Base-by-base conservation (phyloP, 2,888 invertebrate species). In the Pollenia labialis region DNA sequence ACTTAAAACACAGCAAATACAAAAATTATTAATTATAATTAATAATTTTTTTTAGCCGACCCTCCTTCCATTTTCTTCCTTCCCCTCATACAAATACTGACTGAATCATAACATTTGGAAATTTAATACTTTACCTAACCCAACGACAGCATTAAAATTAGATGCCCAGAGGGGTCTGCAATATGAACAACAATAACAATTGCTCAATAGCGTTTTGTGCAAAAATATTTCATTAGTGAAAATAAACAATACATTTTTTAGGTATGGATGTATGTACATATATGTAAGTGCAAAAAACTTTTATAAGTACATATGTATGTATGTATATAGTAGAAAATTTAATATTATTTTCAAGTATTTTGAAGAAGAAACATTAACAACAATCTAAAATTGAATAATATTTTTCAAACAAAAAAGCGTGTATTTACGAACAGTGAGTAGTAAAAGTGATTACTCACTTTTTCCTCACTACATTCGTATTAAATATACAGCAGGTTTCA, bases 191-290 rank as follows among this genome's bases (percentile, higher is more conserved):
- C n/a, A 76, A 66, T 32, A 66, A 54, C n/a, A 52, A 75, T 75
- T 68, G 68, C 72, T 68, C 18, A 81, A 81, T 44, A 75, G 60
- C 50, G 44, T 81, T 81, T 75, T 75, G 68, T 58, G 81, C 58
- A 68, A 74, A 81, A 74, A 58, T 40, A 58, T 60, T 68, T 60
- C 16, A 75, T 75, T 60, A 52, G 32, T 75, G 44, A 81, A 81
- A 81, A 75, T 60, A 81, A 68, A 68, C 56, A 74, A 58, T 11
- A 16, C 14, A 66, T 11, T 1, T 8, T 23, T 23, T 23, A 23
- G 1, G 18, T 23, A 2, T 23, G 23, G 1, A 23, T 23, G 2
- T 23, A 23, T 23, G 16, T 50, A 52, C 3, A n/a, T 52, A 50
- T n/a, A 50, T 48, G 18, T 32, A 32, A 32, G 32, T 32, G 32